Conservation (phyloP, 2,797 vertebrate genomes). For the Myotis planiceps region DNA sequence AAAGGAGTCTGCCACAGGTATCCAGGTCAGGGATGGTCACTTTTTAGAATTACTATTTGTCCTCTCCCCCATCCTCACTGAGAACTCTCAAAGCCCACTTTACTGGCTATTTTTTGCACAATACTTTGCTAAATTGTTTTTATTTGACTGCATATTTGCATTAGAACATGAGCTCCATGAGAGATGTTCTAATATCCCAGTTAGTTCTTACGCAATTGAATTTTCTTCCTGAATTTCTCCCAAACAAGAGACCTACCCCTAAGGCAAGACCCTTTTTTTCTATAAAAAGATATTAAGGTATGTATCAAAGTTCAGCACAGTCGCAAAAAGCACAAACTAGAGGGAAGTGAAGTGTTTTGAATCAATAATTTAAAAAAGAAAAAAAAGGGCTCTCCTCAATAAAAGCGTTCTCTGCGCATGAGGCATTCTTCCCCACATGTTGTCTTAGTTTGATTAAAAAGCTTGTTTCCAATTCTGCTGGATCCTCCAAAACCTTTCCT, state of each 20-base stretch:
- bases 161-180: not conserved
- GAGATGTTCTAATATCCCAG: not conserved
- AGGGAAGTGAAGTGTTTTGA: constrained; percentile 17
- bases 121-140: not conserved
- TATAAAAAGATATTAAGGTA: not conserved
- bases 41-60: not conserved
- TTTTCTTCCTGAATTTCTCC: constrained; percentile 26
- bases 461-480: constrained; percentile 49
- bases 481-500: constrained; percentile 58
- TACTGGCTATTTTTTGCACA: not conserved
- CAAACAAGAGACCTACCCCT: not conserved
- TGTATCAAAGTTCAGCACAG: not conserved
- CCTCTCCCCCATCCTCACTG: not conserved
- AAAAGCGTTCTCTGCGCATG: not conserved
- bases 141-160: not conserved
- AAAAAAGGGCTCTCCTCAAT: not conserved
- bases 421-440: constrained; percentile 16
- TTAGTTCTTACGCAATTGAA: not conserved
- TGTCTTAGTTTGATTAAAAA: constrained; percentile 74
- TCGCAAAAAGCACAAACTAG: constrained; percentile 32
- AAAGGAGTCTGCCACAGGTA: not conserved
- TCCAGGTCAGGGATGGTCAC: not conserved
- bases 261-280: not conserved
- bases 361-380: constrained; percentile 39
- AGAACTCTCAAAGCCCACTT: not conserved